These are phyloP conservation scores for Cirrhinus mrigala DNA, from an alignment of 2,797 vertebrate genomes.

Conservation along the genomic window DNA sequence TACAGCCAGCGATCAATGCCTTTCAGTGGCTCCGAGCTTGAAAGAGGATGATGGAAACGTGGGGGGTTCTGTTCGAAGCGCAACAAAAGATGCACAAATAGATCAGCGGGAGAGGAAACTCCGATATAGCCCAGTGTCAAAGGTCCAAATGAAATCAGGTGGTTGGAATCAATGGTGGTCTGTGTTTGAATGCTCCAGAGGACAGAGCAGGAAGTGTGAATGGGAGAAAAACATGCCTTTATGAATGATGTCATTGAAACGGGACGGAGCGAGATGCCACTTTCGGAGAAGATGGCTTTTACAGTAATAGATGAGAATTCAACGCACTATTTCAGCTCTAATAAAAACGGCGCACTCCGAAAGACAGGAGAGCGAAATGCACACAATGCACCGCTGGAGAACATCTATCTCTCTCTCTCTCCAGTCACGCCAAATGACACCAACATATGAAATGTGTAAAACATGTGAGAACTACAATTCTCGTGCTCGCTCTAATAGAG, in stretches of 20 bases:
- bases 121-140: conserved; percentile 49
- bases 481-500: conserved; percentile 51
- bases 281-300: conserved; percentile 64
- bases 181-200: conserved; percentile 69
- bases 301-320: conserved; percentile 63
- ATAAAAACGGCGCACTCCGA: conserved; percentile 44
- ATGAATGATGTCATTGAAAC: conserved; percentile 64
- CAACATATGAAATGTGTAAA: conserved; percentile 46
- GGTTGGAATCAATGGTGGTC: conserved; percentile 73
- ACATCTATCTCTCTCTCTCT: conserved; percentile 34
- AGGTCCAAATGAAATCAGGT: conserved; percentile 69
- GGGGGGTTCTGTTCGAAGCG: conserved; percentile 58
- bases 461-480: conserved; percentile 49
- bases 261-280: conserved; percentile 48
- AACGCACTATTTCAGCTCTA: conserved; percentile 46
- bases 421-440: conserved; percentile 40
- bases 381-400: conserved; percentile 13
- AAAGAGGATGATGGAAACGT: conserved; percentile 67
- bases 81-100: conserved; percentile 61
- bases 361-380: conserved; percentile 26
- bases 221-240: conserved; percentile 66
- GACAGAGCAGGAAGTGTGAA: conserved; percentile 72
- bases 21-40: conserved; percentile 67
- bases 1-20: conserved; percentile 65
- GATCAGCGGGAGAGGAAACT: conserved; percentile 57